Evolutionary conservation across 2,888 invertebrate species (phyloP).

Genomic region (Charanyca ferruginea): DNA sequence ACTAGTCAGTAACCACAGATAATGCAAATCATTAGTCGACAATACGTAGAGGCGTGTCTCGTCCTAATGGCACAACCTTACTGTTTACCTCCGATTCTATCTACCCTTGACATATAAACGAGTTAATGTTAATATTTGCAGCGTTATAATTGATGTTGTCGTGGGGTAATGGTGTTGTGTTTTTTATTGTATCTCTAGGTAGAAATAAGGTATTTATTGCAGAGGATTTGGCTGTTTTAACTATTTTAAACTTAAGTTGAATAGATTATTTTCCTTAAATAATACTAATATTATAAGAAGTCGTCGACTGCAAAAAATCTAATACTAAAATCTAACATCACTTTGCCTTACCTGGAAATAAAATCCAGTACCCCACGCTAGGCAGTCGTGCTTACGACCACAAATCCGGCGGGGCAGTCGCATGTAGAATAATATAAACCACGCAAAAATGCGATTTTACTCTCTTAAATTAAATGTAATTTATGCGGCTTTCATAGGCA

Average conservation of each 20-base stretch:
- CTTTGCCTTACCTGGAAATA: no score
- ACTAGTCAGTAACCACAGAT: conserved; percentile 38
- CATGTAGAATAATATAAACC: no score
- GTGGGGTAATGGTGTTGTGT: conserved; percentile 11
- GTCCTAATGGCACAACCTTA: conserved; percentile 51
- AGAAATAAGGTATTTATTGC: not conserved
- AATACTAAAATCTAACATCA: no score
- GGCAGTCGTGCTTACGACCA: no score
- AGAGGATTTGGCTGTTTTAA: not conserved
- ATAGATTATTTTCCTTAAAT: no score
- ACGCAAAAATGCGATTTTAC: not conserved
- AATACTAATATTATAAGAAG: no score
- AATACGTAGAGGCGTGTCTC: conserved; percentile 59
- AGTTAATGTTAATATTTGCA: conserved; percentile 48
- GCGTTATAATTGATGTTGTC: conserved; percentile 45
- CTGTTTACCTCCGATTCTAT: conserved; percentile 58
- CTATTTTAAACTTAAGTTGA: conserved; percentile 1
- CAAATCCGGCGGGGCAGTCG: no score
- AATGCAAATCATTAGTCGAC: conserved; percentile 53
- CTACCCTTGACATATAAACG: conserved; percentile 64
- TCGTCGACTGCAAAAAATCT: no score
- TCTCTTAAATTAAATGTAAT: no score
- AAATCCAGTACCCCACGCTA: no score
- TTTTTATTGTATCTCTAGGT: conserved; percentile 15
- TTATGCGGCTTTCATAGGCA: not conserved